phyloP scores from a whole-genome alignment of 92 coral and sea anemone genomes.

The Heteractis magnifica region DNA sequence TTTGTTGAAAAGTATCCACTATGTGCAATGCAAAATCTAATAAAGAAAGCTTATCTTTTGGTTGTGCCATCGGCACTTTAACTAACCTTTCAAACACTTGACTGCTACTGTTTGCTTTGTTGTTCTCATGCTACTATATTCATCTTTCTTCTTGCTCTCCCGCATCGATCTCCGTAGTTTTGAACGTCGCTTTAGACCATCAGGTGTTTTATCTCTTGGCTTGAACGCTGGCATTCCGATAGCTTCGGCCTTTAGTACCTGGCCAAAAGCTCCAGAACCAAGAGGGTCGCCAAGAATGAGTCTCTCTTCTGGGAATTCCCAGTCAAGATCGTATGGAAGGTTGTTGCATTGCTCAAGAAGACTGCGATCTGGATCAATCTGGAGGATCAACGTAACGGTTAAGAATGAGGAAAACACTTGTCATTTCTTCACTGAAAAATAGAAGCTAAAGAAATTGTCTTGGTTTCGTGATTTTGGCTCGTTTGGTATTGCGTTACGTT shows the following conservation, averaged over 20 bases:
- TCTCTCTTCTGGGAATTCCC: constrained; percentile 95
- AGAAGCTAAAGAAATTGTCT: not conserved
- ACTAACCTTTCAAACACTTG: constrained; percentile 81
- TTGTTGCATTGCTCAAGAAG: constrained; percentile 87
- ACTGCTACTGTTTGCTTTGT: constrained; percentile 77
- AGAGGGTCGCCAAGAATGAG: constrained; percentile 76
- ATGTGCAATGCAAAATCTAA: too few species aligned
- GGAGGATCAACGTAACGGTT: not conserved
- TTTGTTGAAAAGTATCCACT: too few species aligned
- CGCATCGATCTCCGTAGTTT: constrained; percentile 72
- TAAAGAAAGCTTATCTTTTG: not conserved
- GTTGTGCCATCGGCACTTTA: not conserved
- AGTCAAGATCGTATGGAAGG: constrained; percentile 93
- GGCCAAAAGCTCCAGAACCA: constrained; percentile 96
- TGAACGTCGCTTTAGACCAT: constrained; percentile 62
- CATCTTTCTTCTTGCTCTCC: constrained; percentile 48
- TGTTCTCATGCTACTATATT: constrained; percentile 38
- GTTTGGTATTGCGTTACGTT: too few species aligned
- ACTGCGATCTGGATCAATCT: constrained; percentile 94
- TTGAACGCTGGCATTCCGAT: constrained; percentile 82
- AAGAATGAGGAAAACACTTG: not conserved
- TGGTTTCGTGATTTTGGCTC: too few species aligned
- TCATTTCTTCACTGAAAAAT: not conserved
- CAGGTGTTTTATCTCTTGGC: constrained; percentile 36
- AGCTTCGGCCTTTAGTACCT: constrained; percentile 85